Evolutionary conservation across 53 echinoderm and acorn worm genomes (phyloP).

Genomic region (Henricia sp.): DNA sequence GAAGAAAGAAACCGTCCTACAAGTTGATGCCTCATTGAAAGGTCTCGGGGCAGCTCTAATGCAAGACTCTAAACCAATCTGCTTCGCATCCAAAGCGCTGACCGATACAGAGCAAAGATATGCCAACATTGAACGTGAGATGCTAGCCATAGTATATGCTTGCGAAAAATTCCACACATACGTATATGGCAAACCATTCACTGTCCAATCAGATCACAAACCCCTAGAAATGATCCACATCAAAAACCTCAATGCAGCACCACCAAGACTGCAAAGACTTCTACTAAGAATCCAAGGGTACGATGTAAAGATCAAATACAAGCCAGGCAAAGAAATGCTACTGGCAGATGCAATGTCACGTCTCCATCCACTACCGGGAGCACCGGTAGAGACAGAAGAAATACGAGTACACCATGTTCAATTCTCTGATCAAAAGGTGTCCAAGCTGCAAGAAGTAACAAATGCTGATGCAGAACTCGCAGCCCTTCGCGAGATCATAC

Average conservation of each 20-base stretch:
- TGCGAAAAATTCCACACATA: constrained; percentile 25
- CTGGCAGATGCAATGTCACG: constrained; percentile 72
- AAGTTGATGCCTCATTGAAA: not conserved
- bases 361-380: constrained; percentile 57
- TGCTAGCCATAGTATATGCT: constrained; percentile 10
- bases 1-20: constrained; percentile 1
- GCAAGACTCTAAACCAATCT: not conserved
- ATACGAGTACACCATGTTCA: constrained; percentile 60
- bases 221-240: constrained; percentile 76
- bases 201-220: constrained; percentile 65
- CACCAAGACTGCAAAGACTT: constrained; percentile 70
- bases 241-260: constrained; percentile 72
- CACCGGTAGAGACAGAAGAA: constrained; percentile 22
- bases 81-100: constrained; percentile 12
- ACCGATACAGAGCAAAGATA: constrained; percentile 20
- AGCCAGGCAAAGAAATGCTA: constrained; percentile 72
- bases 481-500: constrained; percentile 59
- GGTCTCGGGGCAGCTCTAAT: not conserved
- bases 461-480: constrained; percentile 56
- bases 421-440: constrained; percentile 54
- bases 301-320: constrained; percentile 62
- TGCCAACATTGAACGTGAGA: constrained; percentile 34
- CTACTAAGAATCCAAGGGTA: constrained; percentile 68
- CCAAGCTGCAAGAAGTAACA: constrained; percentile 52
- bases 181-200: constrained; percentile 17